phyloP scores from a whole-genome alignment of 2,888 invertebrate genomes.

The Pseudoips prasinana region DNA sequence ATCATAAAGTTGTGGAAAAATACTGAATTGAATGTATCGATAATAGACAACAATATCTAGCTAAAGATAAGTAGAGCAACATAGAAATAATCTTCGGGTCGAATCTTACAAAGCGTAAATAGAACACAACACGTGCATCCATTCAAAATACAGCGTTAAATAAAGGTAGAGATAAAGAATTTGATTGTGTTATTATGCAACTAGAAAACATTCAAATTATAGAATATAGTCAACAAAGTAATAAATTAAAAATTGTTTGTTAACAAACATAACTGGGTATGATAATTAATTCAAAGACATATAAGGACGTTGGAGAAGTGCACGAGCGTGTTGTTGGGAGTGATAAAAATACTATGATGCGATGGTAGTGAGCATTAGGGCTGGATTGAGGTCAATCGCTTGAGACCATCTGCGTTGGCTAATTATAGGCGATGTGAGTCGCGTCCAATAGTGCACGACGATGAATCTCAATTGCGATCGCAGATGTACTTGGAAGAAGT shows the following conservation, averaged over 20 bases:
- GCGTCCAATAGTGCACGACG: constrained; percentile 61
- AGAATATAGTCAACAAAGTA: constrained; percentile 7
- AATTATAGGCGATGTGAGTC: constrained; percentile 72
- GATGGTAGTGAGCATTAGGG: constrained; percentile 65
- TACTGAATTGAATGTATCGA: too few species aligned
- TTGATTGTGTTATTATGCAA: neutral
- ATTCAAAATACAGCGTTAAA: too few species aligned
- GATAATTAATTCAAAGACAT: constrained; percentile 13
- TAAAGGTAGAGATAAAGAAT: too few species aligned
- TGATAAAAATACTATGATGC: constrained; percentile 71
- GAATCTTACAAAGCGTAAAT: too few species aligned
- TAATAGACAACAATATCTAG: too few species aligned
- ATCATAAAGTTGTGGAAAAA: too few species aligned
- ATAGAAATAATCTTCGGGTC: too few species aligned
- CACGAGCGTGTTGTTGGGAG: constrained; percentile 51
- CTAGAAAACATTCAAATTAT: too few species aligned
- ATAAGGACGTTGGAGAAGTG: constrained; percentile 34
- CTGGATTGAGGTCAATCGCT: constrained; percentile 78
- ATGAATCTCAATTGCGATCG: constrained; percentile 60
- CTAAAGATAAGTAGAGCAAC: too few species aligned
- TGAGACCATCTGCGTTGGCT: constrained; percentile 76
- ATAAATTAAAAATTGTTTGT: neutral
- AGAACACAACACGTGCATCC: too few species aligned
- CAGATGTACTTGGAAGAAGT: constrained; percentile 39
- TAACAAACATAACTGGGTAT: too few species aligned